Evolutionary conservation across 2,888 invertebrate genomes (phyloP), one percentile per base, ranked within the genome.

Genomic region (Octonoba sinensis): DNA sequence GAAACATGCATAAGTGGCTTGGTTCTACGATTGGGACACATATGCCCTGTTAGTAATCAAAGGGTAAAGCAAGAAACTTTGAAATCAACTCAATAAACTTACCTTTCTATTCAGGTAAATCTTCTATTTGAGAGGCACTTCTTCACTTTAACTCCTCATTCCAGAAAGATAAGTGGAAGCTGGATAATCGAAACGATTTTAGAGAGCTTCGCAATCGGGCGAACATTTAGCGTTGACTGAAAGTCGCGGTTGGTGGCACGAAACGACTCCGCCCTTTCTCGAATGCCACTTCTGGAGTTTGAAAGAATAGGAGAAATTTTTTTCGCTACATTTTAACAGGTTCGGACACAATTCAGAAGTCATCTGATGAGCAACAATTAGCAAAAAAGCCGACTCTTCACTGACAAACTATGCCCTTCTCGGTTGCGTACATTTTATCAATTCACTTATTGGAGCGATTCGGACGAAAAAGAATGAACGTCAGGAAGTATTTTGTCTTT

Each of bases 401-500:
- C 16, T 46, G 70, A 64, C 0, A 16, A 51, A 76, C 76, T 70
- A 51, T 36, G 24, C 47, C 77, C 27, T 70, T 64, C 62, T 27
- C 69, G 64, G 70, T 12, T 57, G 47, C 46, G 20, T 70, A 70
- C 54, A 51, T 44, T 44, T 16, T 54, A 47, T 77, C 70, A 77
- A 77, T 70, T 64, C 27, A 57, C 46, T 64, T 64, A 62, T 46
- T 62, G 56, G 70, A 13, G 70, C 70, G 57, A 20, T 57, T 18
- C 62, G n/a, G 27, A n/a, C 20, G n/a, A 18, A 47, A 65, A 70
- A 70, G 65, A 77, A 64, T 62, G 62, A 24, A 62, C 70, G 70
- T 64, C 70, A 77, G 77, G 77, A 77, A 77, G 77, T 77, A 77
- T 70, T 57, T 70, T 70, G 70, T 70, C 64, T 77, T 70, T 60